These are phyloP conservation scores for Gnatocerus cornutus DNA, from an alignment of 2,888 invertebrate species.

Conservation along the genomic window DNA sequence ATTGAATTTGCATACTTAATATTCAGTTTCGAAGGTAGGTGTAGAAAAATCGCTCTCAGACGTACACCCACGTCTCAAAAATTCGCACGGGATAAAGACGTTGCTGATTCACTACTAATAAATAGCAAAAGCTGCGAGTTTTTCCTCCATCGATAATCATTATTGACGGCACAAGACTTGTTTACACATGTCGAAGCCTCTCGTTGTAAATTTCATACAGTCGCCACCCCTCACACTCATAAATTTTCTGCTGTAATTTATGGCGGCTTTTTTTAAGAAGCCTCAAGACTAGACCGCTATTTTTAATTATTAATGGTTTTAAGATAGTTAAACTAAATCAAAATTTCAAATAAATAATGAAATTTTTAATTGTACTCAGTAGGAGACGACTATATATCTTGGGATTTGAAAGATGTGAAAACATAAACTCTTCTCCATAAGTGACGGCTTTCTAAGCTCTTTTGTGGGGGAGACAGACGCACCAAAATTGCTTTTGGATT, in stretches of 20 bases:
- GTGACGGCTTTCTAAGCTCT: constrained; percentile 46
- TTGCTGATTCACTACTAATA: constrained; percentile 41
- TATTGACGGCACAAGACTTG: constrained; percentile 12
- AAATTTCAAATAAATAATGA: constrained; percentile 57
- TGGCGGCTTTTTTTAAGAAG: constrained; percentile 28
- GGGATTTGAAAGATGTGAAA: constrained; percentile 44
- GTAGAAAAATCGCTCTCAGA: constrained; percentile 43
- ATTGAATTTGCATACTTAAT: constrained; percentile 47
- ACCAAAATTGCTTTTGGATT: constrained; percentile 39
- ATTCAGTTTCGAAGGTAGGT: constrained; percentile 44
- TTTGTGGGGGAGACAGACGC: constrained; percentile 34
- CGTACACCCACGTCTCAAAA: constrained; percentile 20
- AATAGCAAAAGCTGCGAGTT: constrained; percentile 18
- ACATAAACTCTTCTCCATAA: constrained; percentile 42
- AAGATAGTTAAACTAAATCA: constrained; percentile 53
- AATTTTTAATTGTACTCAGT: constrained; percentile 59
- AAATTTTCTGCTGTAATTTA: constrained; percentile 33
- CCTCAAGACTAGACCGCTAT: constrained; percentile 29
- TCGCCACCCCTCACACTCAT: constrained; percentile 25
- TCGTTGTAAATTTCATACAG: constrained; percentile 20
- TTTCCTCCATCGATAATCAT: constrained; percentile 24
- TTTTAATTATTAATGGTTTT: constrained; percentile 46
- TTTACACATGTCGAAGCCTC: constrained; percentile 18
- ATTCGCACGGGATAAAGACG: constrained; percentile 33
- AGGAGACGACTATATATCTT: constrained; percentile 57